Conservation (phyloP, 2,888 invertebrate genomes). For the Aradus depressus region DNA sequence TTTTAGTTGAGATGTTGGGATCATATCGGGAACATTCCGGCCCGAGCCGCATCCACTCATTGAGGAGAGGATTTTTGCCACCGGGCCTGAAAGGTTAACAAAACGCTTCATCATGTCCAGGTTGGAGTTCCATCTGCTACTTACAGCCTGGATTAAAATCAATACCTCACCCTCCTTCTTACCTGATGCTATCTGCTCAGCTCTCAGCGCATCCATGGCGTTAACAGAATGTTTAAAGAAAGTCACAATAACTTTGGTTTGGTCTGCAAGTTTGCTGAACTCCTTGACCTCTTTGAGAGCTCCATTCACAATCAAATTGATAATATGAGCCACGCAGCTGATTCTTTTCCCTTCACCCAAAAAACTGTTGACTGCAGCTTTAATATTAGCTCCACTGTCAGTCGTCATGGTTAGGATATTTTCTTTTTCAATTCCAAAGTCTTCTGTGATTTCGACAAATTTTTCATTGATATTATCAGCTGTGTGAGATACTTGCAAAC, state of each 20-base stretch:
- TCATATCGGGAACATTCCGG: constrained; percentile 13
- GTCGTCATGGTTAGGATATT: constrained; percentile 13
- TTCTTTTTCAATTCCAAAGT: constrained; percentile 14
- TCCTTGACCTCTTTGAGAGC: constrained; percentile 7
- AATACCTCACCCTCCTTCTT: constrained; percentile 17
- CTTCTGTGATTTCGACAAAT: constrained; percentile 13
- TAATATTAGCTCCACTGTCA: constrained; percentile 15
- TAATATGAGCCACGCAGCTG: constrained; percentile 9
- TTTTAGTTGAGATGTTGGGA: constrained; percentile 8
- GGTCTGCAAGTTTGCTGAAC: constrained; percentile 9
- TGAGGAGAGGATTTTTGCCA: constrained; percentile 8
- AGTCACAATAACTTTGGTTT: constrained; percentile 11
- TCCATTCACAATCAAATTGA: constrained; percentile 12
- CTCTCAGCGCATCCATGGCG: constrained; percentile 14
- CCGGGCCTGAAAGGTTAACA: constrained; percentile 9
- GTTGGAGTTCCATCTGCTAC: constrained; percentile 14
- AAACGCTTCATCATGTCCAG: constrained; percentile 15
- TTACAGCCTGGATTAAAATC: constrained; percentile 10
- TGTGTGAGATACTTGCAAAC: constrained; percentile 8
- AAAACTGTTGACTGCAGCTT: constrained; percentile 12
- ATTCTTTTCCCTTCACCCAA: constrained; percentile 11
- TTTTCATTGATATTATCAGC: too few relatives aligned
- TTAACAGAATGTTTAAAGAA: constrained; percentile 14
- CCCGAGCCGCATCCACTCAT: constrained; percentile 5
- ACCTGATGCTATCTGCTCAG: constrained; percentile 6